Conservation (phyloP, 2,113 vertebrate species). For the Tonatia bakeri region DNA sequence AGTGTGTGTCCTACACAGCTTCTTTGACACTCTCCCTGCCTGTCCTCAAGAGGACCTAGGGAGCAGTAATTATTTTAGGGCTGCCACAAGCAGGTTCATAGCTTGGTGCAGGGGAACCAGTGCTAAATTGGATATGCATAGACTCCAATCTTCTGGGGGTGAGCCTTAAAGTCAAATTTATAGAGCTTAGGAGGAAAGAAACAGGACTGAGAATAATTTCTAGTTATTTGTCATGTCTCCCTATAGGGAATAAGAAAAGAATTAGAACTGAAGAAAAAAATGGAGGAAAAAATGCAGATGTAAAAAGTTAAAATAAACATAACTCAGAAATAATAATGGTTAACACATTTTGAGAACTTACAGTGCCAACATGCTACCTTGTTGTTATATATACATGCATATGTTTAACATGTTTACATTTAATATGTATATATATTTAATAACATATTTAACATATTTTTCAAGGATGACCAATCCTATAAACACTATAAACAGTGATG, state of each 20-base stretch:
- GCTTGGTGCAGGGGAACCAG: background rate
- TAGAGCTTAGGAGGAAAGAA: background rate
- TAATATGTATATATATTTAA: background rate
- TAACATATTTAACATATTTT: background rate
- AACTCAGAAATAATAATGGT: conserved; percentile 7
- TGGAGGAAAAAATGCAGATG: background rate
- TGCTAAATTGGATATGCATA: background rate
- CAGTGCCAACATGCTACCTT: background rate
- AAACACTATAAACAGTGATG: background rate
- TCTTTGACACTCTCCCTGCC: background rate
- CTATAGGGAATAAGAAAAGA: background rate
- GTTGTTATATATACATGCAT: background rate
- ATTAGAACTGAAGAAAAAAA: background rate
- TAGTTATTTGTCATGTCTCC: background rate
- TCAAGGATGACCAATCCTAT: conserved; percentile 16
- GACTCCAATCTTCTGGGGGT: background rate
- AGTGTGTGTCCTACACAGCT: background rate
- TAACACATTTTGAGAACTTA: background rate
- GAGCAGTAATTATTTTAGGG: background rate
- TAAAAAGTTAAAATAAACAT: background rate
- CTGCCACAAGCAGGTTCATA: background rate
- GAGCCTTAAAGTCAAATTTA: background rate
- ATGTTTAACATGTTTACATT: background rate
- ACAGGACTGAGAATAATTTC: background rate
- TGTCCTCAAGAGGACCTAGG: background rate